phyloP scores from a whole-genome alignment of 2,888 invertebrate species.

The Germaria angustata region DNA sequence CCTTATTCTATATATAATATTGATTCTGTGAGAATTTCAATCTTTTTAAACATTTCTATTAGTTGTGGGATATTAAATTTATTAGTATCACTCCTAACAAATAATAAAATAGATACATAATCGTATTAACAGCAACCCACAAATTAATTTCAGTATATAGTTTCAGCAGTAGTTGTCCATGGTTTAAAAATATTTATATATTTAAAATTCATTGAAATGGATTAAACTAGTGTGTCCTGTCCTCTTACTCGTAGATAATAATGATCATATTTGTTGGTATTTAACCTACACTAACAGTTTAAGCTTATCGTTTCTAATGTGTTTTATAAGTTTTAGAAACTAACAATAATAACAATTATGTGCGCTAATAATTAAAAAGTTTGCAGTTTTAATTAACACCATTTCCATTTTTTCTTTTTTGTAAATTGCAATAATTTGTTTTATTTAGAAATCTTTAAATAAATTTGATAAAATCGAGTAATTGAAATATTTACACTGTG shows the following conservation, averaged over 20 bases:
- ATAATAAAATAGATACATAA: neutral
- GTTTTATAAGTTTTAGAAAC: slow-evolving; percentile 18
- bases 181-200: neutral
- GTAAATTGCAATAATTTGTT: no score
- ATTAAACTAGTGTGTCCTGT: slow-evolving; percentile 29
- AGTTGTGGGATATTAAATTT: slow-evolving; percentile 30
- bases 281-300: slow-evolving; percentile 29
- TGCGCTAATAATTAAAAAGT: slow-evolving; percentile 3
- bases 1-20: neutral
- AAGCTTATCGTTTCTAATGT: slow-evolving; percentile 42
- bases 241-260: slow-evolving; percentile 44
- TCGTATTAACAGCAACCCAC: neutral
- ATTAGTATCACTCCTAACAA: slow-evolving; percentile 10
- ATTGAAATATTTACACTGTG: no score
- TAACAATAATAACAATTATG: slow-evolving; percentile 13
- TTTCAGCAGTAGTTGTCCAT: slow-evolving; percentile 17
- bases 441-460: no score
- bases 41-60: slow-evolving; percentile 14
- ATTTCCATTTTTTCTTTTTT: slow-evolving; percentile 34
- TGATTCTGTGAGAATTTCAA: neutral
- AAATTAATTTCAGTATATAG: slow-evolving; percentile 1
- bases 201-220: slow-evolving; percentile 4
- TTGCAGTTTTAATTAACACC: slow-evolving; percentile 24
- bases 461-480: no score
- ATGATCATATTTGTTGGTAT: slow-evolving; percentile 21